phyloP scores from a whole-genome alignment of 2,113 vertebrate genomes.

The Hydropotes inermis region DNA sequence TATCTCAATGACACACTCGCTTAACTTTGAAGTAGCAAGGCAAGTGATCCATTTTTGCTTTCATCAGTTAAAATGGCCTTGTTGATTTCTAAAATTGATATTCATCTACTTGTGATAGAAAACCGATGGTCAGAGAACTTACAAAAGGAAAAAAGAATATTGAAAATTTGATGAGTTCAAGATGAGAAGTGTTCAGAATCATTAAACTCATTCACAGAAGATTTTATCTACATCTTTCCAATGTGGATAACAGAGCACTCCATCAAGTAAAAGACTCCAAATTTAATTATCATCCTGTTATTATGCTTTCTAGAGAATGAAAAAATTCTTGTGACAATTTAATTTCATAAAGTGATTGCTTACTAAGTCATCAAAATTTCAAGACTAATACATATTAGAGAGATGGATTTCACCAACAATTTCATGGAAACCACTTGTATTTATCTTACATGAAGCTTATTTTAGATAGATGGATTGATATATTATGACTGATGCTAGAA shows the following conservation, averaged over 20 bases:
- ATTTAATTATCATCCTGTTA: constrained; percentile 28
- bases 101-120: constrained; percentile 42
- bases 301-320: neutral
- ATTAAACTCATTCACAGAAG: constrained; percentile 33
- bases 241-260: neutral
- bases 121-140: constrained; percentile 18
- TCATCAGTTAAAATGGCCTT: constrained; percentile 48
- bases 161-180: constrained; percentile 17
- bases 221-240: constrained; percentile 15
- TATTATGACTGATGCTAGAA: neutral
- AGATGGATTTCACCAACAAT: neutral
- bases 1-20: constrained; percentile 18
- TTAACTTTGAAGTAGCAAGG: constrained; percentile 27
- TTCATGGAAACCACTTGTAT: neutral
- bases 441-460: neutral
- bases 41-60: constrained; percentile 34
- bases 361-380: neutral
- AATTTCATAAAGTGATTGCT: constrained; percentile 27
- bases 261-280: constrained; percentile 17
- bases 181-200: constrained; percentile 48
- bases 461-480: neutral
- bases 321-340: neutral
- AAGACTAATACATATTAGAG: neutral
- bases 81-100: constrained; percentile 17
- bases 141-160: neutral